Base-by-base conservation (phyloP, 2,797 vertebrate species). In the Periophthalmus magnuspinnatus region DNA sequence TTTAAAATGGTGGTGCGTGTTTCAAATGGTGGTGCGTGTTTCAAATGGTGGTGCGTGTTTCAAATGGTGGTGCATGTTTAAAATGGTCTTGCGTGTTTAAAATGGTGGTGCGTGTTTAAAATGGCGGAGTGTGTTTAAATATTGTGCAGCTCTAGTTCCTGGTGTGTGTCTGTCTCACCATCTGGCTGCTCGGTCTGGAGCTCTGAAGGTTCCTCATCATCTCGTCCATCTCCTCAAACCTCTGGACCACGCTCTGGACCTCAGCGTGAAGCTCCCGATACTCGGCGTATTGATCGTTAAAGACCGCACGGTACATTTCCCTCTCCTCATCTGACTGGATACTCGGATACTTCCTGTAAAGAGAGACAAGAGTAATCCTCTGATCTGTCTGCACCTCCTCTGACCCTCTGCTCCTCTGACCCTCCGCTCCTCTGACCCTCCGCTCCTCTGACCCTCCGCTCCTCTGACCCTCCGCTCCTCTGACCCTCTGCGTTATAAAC, bases 231-330 rank as follows among this genome's bases (percentile, higher is more conserved):
- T 97, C 95, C 8, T 95, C 92, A 54, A 98, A 94, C 80, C 91
- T 98, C 69, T 91, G 94, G 70, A 95, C 68, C 73, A 95, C 86
- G 0, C 87, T 91, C 71, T 97, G 94, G 41, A 99, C 95, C 85
- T 99, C 97, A 2, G 89, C 68, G 0, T 96, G 96, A n/a, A 99
- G 92, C 79, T 99, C 97, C 86, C 95, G 96, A 88, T 99, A 99
- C 79, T 99, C 97, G 0, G 96, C 94, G 36, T 96, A 96, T 87
- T 99, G 97, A 85, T 99, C 97, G 52, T 97, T 97, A 87, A 99
- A 99, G 70, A 99, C 97, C 0, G 97, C 97, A 85, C 93, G 96
- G 83, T 98, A 99, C 62, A 93, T 93, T 73, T 99, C 97, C 68
- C 94, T 89, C 75, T 96, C 95, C 67, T 98, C 97, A 5, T 96